Evolutionary conservation across 2,888 invertebrate genomes (phyloP), one percentile per base, ranked within the genome.

Genomic region (Drosophila ochracea): DNA sequence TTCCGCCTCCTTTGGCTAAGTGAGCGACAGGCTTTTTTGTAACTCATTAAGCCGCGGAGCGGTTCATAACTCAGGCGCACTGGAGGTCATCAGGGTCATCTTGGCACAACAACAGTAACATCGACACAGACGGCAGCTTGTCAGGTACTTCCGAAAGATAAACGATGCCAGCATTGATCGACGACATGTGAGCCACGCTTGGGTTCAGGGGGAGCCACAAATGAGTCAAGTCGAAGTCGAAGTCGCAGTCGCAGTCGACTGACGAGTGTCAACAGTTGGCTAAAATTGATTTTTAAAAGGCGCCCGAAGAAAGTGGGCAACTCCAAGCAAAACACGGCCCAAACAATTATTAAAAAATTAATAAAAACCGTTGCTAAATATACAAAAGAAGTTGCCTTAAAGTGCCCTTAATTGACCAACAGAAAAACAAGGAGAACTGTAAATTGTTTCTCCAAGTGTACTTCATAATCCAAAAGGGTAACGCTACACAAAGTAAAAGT

Each of bases 11-110:
- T 69, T 21, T 49, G 43, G 55, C 28, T 65, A 41, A 58, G n/a
- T 31, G 54, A 62, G 75, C 79, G 76, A 73, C 73, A 62, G 68
- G 60, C 63, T 55, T 58, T 60, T 58, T 37, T 58, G 60, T 50
- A 70, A 90, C 90, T 87, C 89, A 87, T 87, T 87, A 90, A 68
- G 87, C 75, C 53, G 65, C 88, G 55, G 79, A 89, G 88, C 85
- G 90, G 88, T 91, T 88, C 91, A 88, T 88, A 91, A 88, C 79
- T 87, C 75, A 72, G 68, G 63, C 52, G 73, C 66, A 78, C 63
- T 57, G 53, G 58, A 64, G 78, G 85, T 68, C 68, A 68, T 33
- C 61, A 33, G 58, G 86, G 83, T 86, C 82, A 86, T 33, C 11
- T 41, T 52, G 63, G 25, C 35, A 19, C 54, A 55, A 47, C 52